Base-by-base conservation (phyloP, 2,888 invertebrate species). In the Drosophila nr. fundita region DNA sequence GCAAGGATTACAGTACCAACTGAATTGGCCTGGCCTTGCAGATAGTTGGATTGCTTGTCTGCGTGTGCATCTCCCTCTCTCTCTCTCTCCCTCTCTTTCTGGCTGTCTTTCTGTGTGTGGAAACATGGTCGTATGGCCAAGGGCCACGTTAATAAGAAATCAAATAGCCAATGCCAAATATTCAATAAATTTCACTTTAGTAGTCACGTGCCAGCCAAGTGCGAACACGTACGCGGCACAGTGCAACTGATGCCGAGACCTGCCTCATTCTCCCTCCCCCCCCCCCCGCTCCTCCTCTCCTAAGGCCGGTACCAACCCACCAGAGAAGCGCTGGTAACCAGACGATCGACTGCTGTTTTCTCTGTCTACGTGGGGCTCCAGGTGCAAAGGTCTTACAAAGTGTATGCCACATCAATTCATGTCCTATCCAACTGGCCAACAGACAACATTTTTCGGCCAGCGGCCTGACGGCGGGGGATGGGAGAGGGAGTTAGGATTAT, bases 131-230 rank as follows among this genome's bases (percentile, higher is more conserved):
- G 40, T 10, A 48, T 38, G 54, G 62, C 71, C 21, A 62, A 57
- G 62, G 69, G 63, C 69, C 73, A 83, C 82, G 83, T 83, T 87
- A 88, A 88, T 83, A 89, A 91, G 89, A 89, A 91, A 89, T 89
- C 89, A 91, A 91, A 89, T 90, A 83, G 79, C 73, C 80, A 87
- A 90, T 89, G 83, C 87, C 83, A 90, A 90, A 87, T 89, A 91
- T 91, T 89, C 91, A 89, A 89, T 90, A 89, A 89, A 89, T 89
- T 89, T 71, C 83, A 71, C 66, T 90, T 82, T 79, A 83, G 90
- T 80, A 89, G 89, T 89, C 89, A 89, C 89, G 89, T 89, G 75
- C 89, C 66, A 62, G 48, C 59, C 83, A 91, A 91, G 89, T 89
- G 90, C 91, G 88, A 89, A 82, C 91, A 89, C 90, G 90, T 87